Conservation (phyloP, 2,888 invertebrate genomes). For the Ornithoptera priamus region DNA sequence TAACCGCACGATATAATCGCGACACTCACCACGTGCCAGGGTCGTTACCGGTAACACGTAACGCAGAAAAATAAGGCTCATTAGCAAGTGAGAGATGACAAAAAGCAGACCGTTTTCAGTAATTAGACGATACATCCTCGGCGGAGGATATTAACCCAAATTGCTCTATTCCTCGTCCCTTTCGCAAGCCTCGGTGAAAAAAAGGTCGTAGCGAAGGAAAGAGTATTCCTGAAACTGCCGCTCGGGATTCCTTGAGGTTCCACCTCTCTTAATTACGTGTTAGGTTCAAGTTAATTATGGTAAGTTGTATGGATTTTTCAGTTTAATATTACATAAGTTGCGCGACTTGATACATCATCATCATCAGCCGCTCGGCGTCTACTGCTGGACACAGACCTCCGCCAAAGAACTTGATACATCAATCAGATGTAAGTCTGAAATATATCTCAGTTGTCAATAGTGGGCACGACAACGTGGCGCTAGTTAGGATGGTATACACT, state of each 20-base stretch:
- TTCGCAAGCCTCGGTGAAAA: constrained; percentile 40
- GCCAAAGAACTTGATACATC: too few species aligned
- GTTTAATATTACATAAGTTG: too few species aligned
- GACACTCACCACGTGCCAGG: constrained; percentile 15
- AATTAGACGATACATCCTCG: constrained; percentile 64
- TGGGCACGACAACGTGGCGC: too few species aligned
- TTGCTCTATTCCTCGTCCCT: constrained; percentile 48
- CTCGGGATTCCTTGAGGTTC: constrained; percentile 9
- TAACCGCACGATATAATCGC: constrained; percentile 19
- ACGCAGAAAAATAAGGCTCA: constrained; percentile 29
- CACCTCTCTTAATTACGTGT: constrained; percentile 12
- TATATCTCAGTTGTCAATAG: too few species aligned
- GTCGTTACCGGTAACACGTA: constrained; percentile 26
- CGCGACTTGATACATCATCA: too few species aligned
- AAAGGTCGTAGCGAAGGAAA: constrained; percentile 29
- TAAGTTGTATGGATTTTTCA: not conserved
- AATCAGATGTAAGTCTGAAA: too few species aligned
- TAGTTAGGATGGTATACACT: too few species aligned
- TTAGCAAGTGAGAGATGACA: constrained; percentile 35
- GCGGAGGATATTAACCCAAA: constrained; percentile 56
- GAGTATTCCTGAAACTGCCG: constrained; percentile 12
- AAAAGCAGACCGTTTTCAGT: constrained; percentile 48
- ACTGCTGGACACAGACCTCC: too few species aligned
- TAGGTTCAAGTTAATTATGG: not conserved
- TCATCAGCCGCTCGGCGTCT: too few species aligned